A percentile compares a stretch with the other conserved stretches of the same genome.
These are phyloP conservation scores for Bunonema sp. DNA, from an alignment of 2,888 invertebrate genomes.

Conservation along the genomic window DNA sequence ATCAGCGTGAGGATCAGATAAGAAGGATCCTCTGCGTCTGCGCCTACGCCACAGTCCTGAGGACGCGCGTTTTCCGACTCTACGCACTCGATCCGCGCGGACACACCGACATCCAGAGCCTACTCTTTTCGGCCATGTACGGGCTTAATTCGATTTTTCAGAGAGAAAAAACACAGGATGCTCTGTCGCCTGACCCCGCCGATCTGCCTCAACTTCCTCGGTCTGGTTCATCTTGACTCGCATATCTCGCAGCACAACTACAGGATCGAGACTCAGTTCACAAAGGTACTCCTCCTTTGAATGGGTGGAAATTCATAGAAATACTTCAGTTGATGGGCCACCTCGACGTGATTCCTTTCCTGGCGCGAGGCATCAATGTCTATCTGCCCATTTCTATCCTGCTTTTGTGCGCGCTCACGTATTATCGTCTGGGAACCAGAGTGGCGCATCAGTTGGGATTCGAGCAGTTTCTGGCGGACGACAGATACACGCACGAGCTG, in stretches of 20 bases:
- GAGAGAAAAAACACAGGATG: conserved; percentile 13
- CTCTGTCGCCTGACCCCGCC: conserved; percentile 83
- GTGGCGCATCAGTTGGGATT: conserved; percentile 77
- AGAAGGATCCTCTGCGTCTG: too few relatives aligned
- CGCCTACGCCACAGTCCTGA: too few relatives aligned
- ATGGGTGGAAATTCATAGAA: background rate
- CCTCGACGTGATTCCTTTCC: conserved; percentile 89
- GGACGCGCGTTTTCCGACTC: too few relatives aligned
- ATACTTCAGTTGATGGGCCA: conserved; percentile 83
- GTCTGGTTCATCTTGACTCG: conserved; percentile 92
- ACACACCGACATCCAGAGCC: conserved; percentile 92
- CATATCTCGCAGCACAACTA: conserved; percentile 33
- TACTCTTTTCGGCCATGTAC: conserved; percentile 91
- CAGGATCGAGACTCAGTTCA: conserved; percentile 68
- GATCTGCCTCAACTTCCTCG: conserved; percentile 90
- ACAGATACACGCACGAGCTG: conserved; percentile 76
- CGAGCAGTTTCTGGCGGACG: conserved; percentile 74
- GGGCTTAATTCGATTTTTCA: conserved; percentile 12
- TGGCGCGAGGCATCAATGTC: conserved; percentile 92
- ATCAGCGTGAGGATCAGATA: too few relatives aligned
- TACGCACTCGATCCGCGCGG: conserved; percentile 90
- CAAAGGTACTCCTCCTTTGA: conserved; percentile 53
- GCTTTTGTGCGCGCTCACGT: conserved; percentile 72
- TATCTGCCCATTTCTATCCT: conserved; percentile 95
- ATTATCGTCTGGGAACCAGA: conserved; percentile 62